Evolutionary conservation across 1,140 invertebrate species (phyloP), one percentile per base, ranked within the genome.

Genomic region (Asobara japonica): DNA sequence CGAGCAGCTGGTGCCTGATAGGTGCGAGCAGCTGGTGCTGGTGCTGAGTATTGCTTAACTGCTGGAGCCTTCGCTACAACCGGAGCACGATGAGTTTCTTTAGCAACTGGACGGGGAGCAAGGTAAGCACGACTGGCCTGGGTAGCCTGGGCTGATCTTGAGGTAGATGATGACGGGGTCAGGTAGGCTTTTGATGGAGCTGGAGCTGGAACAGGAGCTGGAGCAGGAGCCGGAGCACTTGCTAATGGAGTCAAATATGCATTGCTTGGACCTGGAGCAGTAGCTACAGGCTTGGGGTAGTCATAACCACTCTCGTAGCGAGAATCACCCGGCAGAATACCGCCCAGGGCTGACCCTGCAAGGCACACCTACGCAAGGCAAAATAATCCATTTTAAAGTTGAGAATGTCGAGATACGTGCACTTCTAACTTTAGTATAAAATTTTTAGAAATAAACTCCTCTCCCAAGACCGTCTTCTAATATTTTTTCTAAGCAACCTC

Each of bases 291-390:
- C 11, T 78, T 75, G 1, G 77, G 69, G 6, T 72, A 72, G 25
- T 79, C 75, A 31, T 81, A 69, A 2, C 77, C 76, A 30, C 75
- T 79, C 27, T 79, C 82, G 45, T 82, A 86, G 7, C 85, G 83
- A 20, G 83, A 56, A 64, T 87, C 84, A 3, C 84, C 85, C 0
- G 83, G 82, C 11, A 86, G 65, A 45, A 86, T 80, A 1, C 80
- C 77, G 10, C 83, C 77, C 7, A 74, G 60, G 22, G 73, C 62
- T 20, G 74, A 64, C 41, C 71, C 79, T 18, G 79, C 72, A 51
- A 82, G 56, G 76, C 81, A 81, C 30, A 62, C n/a, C n/a, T 62
- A 11, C 3, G 29, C 27, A 10, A 31, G 11, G 18, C 30, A 62
- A 31, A 62, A 31, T n/a, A n/a, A n/a, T n/a, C n/a, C n/a, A n/a